Conservation (phyloP, 2,888 invertebrate species). For the Cheiracanthium punctorium region DNA sequence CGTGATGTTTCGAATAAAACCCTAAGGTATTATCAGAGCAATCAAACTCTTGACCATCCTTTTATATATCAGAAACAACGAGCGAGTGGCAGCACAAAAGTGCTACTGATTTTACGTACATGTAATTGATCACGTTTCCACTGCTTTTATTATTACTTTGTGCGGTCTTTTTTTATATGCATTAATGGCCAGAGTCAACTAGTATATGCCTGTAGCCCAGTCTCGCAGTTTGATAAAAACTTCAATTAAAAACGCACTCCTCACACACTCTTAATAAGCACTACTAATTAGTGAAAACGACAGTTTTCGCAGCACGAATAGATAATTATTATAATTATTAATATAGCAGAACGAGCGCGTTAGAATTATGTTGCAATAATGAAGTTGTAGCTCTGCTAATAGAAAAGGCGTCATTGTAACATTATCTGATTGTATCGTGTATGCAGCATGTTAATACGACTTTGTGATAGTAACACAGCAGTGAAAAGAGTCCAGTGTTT, state of each 20-base stretch:
- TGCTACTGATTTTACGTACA: background rate
- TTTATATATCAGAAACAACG: slow-evolving; percentile 34
- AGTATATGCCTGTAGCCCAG: background rate
- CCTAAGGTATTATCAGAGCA: too few relatives aligned
- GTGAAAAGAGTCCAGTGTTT: background rate
- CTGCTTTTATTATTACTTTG: background rate
- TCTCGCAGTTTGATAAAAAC: background rate
- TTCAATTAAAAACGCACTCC: background rate
- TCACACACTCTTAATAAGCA: background rate
- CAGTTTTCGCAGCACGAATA: background rate
- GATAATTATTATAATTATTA: slow-evolving; percentile 10
- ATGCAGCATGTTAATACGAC: background rate
- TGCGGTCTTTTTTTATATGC: background rate
- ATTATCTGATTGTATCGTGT: background rate
- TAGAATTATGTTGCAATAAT: background rate
- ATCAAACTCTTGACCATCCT: too few relatives aligned
- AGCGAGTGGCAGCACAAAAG: slow-evolving; percentile 29
- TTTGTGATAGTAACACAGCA: background rate
- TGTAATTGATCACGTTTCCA: background rate
- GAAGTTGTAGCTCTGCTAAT: background rate
- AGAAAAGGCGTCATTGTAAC: background rate
- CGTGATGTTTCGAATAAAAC: too few relatives aligned
- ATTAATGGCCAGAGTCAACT: background rate
- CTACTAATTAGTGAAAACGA: background rate
- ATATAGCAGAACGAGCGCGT: background rate